Base-by-base conservation (phyloP, 2,888 invertebrate species). In the Ceraclea dissimilis region DNA sequence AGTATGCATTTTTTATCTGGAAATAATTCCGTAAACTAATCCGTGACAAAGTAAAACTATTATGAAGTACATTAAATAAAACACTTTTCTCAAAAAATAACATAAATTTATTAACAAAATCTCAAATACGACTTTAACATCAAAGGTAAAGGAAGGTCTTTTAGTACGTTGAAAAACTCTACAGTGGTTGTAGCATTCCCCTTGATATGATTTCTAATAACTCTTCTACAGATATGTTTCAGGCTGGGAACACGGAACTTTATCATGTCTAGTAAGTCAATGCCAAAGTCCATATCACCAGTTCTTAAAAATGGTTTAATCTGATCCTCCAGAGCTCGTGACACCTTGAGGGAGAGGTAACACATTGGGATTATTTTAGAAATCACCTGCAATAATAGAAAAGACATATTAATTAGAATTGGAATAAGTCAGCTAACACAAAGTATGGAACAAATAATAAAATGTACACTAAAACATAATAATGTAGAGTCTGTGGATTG, bases 291-390 rank as follows among this genome's bases (percentile, higher is more conserved):
- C 5, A 18, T 13, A 18, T 50, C 31, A 31, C 54, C 53, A 5
- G 17, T 20, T n/a, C 49, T 16, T 16, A 57, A 39, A 52, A 52
- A 57, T 6, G 49, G 48, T 16, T 20, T n/a, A n/a, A 61, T 33
- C 21, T 59, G 61, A 20, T 53, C 33, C n/a, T 46, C 39, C 18
- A 61, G 52, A 13, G 13, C 22, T 22, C 57, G 55, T 10, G 53
- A 31, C 8, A 49, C 34, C 22, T 52, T 59, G 22, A 33, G 33
- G 11, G 57, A 56, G 11, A 58, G 54, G 21, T 39, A 52, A 49
- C 58, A 61, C 59, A 58, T 58, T n/a, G 58, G 59, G 39, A 61
- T 22, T 34, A 61, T 58, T 43, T 52, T 61, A 18, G 53, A n/a
- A 31, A 61, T 34, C 18, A 58, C 33, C 61, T 61, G 49, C 39